These are phyloP conservation scores for Tenrec ecaudatus DNA, from an alignment of 2,113 vertebrate genomes.

Conservation along the genomic window DNA sequence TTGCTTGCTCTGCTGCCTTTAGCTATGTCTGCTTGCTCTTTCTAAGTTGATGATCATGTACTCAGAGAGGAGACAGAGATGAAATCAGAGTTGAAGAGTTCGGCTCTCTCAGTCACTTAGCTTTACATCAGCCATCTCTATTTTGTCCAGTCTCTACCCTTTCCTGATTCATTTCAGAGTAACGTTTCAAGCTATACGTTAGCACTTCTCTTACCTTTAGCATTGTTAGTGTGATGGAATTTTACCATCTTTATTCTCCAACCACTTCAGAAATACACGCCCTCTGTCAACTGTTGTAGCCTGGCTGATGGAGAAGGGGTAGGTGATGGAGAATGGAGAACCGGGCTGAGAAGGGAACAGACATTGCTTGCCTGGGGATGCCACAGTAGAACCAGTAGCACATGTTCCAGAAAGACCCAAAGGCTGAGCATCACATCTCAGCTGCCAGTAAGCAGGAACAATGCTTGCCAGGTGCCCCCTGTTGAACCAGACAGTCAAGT, in stretches of 20 bases:
- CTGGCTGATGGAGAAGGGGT: neutral
- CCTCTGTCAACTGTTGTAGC: neutral
- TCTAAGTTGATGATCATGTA: no score
- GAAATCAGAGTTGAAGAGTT: neutral
- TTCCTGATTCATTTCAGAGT: neutral
- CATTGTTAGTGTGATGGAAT: constrained; percentile 11
- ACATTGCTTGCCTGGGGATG: neutral
- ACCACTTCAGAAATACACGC: neutral
- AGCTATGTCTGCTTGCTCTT: no score
- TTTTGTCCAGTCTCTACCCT: neutral
- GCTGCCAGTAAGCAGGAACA: neutral
- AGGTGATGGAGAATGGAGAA: neutral
- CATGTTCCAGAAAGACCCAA: neutral
- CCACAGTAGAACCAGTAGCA: neutral
- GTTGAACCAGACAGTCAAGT: neutral
- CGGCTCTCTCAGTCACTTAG: neutral
- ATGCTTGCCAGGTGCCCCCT: neutral
- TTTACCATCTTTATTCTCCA: constrained; percentile 15
- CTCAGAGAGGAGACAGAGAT: neutral
- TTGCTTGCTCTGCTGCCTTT: no score
- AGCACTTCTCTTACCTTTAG: neutral
- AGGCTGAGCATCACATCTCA: neutral
- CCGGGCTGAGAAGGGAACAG: neutral
- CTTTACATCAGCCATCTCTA: neutral
- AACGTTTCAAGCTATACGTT: neutral